Conservation (phyloP, 2,797 vertebrate species). For the Vespertilio murinus region DNA sequence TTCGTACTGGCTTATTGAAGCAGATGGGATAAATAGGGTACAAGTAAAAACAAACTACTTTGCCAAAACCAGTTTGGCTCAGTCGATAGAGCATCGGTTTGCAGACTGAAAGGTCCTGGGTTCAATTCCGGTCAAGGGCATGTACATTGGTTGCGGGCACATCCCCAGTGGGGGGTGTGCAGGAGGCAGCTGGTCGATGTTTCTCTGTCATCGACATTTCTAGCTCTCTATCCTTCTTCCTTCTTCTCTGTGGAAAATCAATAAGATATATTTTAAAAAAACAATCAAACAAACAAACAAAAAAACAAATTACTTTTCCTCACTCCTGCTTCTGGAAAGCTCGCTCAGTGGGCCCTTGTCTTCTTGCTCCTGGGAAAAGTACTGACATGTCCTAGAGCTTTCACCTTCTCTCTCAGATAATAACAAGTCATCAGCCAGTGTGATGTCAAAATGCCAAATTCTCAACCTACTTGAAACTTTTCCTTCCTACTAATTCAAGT, state of each 20-base stretch:
- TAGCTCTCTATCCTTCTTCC: too few species aligned
- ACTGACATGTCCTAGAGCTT: neutral
- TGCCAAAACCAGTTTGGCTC: too few species aligned
- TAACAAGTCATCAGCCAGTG: neutral
- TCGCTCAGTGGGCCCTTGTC: neutral
- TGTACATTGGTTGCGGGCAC: too few species aligned
- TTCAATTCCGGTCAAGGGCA: too few species aligned
- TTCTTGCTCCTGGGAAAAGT: neutral
- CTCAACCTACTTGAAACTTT: neutral
- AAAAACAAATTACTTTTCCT: neutral
- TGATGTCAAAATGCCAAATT: neutral
- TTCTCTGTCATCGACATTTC: too few species aligned
- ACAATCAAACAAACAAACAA: too few species aligned
- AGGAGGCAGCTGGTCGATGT: too few species aligned
- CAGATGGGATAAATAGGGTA: neutral
- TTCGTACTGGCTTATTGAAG: neutral
- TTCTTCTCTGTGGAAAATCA: too few species aligned
- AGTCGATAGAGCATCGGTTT: too few species aligned
- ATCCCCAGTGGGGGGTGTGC: too few species aligned
- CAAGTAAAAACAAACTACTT: neutral
- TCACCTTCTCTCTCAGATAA: neutral
- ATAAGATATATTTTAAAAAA: too few species aligned
- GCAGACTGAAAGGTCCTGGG: too few species aligned
- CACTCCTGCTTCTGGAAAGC: neutral
- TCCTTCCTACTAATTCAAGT: neutral